Conservation (phyloP, 2,797 vertebrate genomes). For the Mormyrus hasselquistii region DNA sequence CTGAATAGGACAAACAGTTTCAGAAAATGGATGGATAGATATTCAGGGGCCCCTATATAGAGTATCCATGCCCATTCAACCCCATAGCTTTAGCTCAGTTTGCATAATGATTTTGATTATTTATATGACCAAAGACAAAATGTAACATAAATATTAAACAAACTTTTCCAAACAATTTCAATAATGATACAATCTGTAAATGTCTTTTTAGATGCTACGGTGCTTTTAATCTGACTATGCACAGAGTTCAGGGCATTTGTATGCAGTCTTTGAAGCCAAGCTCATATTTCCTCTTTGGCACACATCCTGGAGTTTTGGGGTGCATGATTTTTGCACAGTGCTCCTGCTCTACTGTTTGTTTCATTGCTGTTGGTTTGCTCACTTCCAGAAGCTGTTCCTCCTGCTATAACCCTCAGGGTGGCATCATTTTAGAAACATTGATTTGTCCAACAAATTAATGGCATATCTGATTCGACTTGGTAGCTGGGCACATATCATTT, state of each 20-base stretch:
- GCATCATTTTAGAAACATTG: neutral
- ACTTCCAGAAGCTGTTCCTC: constrained; percentile 3
- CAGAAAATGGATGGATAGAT: neutral
- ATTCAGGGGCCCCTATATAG: neutral
- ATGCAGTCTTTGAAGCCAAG: neutral
- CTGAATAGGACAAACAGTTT: neutral
- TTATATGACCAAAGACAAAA: neutral
- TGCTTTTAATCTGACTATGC: neutral
- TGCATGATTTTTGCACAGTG: neutral
- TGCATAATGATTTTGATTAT: neutral
- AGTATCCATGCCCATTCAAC: neutral
- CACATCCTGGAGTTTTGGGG: neutral
- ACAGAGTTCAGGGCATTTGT: neutral
- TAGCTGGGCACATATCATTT: neutral
- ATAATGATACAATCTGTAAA: neutral
- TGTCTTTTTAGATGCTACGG: neutral
- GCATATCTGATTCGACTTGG: neutral
- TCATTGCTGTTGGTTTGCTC: constrained; percentile 5
- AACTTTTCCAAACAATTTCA: neutral
- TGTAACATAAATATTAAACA: neutral
- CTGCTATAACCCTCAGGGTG: constrained; percentile 1
- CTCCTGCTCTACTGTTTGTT: neutral
- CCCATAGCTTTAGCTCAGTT: neutral
- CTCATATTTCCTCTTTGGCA: neutral
- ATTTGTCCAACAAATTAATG: neutral